These are phyloP conservation scores for Tetramorium alpestre DNA, from an alignment of 1,140 invertebrate genomes.

Conservation along the genomic window DNA sequence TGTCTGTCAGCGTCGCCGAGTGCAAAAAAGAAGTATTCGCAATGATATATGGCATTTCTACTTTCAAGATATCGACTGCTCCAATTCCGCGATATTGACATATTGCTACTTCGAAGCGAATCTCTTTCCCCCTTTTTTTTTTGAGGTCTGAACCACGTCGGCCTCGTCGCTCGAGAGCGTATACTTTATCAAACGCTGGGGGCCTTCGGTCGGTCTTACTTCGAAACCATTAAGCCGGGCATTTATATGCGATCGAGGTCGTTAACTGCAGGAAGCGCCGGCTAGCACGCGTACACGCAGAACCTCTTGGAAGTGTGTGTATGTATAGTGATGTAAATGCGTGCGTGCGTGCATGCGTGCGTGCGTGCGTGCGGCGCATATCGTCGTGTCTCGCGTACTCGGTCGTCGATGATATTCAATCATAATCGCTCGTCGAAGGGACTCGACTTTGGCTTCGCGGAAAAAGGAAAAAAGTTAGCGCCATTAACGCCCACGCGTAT, in stretches of 20 bases:
- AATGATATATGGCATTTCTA: constrained; percentile 24
- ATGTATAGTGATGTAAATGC: not conserved
- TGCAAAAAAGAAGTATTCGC: not conserved
- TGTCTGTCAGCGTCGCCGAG: not conserved
- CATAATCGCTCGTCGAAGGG: constrained; percentile 40
- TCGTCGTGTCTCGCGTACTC: not conserved
- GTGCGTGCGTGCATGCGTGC: not conserved
- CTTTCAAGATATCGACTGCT: constrained; percentile 11
- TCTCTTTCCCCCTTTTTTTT: not conserved
- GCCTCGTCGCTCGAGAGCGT: constrained; percentile 45
- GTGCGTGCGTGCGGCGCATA: not conserved
- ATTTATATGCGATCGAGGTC: constrained; percentile 83
- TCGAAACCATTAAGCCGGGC: constrained; percentile 81
- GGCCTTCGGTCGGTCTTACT: constrained; percentile 76
- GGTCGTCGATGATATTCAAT: constrained; percentile 37
- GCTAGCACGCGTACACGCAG: constrained; percentile 59
- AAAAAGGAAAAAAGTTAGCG: constrained; percentile 46
- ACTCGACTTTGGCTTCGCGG: constrained; percentile 20
- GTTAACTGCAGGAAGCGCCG: constrained; percentile 83
- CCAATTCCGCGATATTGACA: constrained; percentile 38
- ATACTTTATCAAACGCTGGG: constrained; percentile 64
- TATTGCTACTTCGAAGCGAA: constrained; percentile 23
- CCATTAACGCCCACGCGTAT: constrained; percentile 45
- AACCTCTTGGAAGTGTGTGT: constrained; percentile 1
- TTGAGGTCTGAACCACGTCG: not conserved